Base-by-base conservation (phyloP, 2,797 vertebrate species). In the Thunnus albacares region DNA sequence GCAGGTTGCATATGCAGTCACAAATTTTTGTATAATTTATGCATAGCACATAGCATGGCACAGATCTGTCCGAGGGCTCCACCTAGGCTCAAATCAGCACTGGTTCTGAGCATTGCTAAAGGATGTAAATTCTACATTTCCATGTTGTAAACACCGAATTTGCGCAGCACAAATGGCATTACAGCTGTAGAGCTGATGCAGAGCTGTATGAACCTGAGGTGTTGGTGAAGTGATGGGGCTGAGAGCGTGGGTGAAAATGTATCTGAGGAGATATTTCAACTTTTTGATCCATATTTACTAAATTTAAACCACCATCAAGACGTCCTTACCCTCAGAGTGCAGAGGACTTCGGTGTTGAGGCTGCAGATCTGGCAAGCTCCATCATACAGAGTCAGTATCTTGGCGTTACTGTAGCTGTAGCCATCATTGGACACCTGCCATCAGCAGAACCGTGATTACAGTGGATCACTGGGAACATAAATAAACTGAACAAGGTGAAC, bases 381-480 rank as follows among this genome's bases (percentile, higher is more conserved):
- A 47, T 98, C 96, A 66, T 96, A 98, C 45, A 98, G 65, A 1
- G 93, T 94, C 77, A 98, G 86, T 41, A 95, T 94, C 94, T 97
- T 97, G 90, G 95, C 90, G 71, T 98, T 98, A 81, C 97, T 99
- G 92, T 96, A 98, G 84, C 92, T 90, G 75, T 97, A 93, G 68
- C 97, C 97, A 63, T 99, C 97, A 65, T 98, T 98, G 81, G 98
- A 97, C 71, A 98, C 95, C 97, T 98, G 94, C 57, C 72, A 68
- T 63, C 59, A 85, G 56, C 78, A 80, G 65, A 84, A 55, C 60
- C 47, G 3, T 58, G 18, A 72, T 85, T 66, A 70, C 45, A 57
- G n/a, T 3, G 11, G n/a, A 60, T 77, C 33, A 55, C 52, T 63
- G 71, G 22, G 77, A 68, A 68, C 26, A 38, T 71, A 75, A 20